Conservation (phyloP, 2,113 vertebrate genomes). For the Salvelinus alpinus region DNA sequence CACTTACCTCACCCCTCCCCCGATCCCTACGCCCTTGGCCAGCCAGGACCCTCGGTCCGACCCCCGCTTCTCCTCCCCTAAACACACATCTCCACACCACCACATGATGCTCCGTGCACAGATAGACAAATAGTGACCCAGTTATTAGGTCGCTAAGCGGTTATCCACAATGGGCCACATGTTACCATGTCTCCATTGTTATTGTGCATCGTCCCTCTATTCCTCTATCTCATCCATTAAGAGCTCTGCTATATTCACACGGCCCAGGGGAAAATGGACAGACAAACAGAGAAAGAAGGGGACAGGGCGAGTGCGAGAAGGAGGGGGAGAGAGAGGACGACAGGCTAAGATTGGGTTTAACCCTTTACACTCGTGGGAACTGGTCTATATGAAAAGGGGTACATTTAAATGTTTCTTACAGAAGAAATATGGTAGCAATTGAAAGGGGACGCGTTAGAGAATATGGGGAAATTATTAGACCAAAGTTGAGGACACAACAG, state of each 20-base stretch:
- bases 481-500: too few species aligned
- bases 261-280: neutral
- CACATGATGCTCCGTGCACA: neutral
- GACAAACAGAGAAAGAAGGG: neutral
- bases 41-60: neutral
- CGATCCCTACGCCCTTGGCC: neutral
- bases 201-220: neutral
- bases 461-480: too few species aligned
- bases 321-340: too few species aligned
- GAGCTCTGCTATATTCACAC: neutral
- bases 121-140: conserved; percentile 15
- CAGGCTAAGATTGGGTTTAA: too few species aligned
- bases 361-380: too few species aligned
- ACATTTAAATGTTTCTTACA: too few species aligned
- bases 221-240: neutral
- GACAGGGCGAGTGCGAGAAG: too few species aligned
- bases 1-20: neutral
- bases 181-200: neutral
- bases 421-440: too few species aligned
- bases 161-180: neutral
- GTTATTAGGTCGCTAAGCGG: conserved; percentile 3
- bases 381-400: too few species aligned
- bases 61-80: neutral
- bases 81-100: neutral
- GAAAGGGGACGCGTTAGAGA: too few species aligned